Percentiles rank a stretch among this genome's conserved stretches.
phyloP scores from a whole-genome alignment of 2,888 invertebrate genomes.

The Pocota personata region DNA sequence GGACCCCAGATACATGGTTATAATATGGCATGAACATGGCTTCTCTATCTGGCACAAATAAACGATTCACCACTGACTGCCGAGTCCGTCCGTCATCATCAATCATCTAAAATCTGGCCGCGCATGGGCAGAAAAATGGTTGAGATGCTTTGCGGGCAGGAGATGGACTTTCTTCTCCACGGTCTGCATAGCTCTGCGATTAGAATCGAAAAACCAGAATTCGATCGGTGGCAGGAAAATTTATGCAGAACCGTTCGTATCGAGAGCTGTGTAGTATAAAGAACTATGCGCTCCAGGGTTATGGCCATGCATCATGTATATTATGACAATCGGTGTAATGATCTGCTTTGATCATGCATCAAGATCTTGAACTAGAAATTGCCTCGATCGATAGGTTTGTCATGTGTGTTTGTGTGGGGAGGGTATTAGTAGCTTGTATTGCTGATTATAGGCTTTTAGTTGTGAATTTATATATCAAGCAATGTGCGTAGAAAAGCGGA shows the following conservation, averaged over 20 bases:
- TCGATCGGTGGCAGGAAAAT: conserved; percentile 68
- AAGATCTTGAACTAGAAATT: conserved; percentile 55
- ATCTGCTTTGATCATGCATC: conserved; percentile 69
- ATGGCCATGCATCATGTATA: conserved; percentile 63
- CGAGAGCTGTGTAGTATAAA: conserved; percentile 16
- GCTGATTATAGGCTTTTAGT: conserved; percentile 58
- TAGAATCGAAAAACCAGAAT: conserved; percentile 52
- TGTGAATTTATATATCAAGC: conserved; percentile 21
- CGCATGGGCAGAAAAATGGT: conserved; percentile 14
- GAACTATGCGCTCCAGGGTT: conserved; percentile 42
- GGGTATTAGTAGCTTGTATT: not conserved
- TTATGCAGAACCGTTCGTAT: conserved; percentile 65
- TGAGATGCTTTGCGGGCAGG: conserved; percentile 29
- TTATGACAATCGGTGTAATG: conserved; percentile 73
- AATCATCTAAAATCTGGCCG: conserved; percentile 49
- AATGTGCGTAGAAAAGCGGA: conserved; percentile 45
- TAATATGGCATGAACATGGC: conserved; percentile 55
- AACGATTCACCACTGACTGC: conserved; percentile 52
- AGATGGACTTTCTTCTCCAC: conserved; percentile 54
- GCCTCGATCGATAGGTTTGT: conserved; percentile 48
- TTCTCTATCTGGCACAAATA: conserved; percentile 67
- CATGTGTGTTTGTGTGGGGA: not conserved
- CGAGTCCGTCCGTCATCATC: conserved; percentile 66
- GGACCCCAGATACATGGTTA: conserved; percentile 37
- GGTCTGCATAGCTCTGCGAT: not conserved